These are phyloP conservation scores for Prochilodus magdalenae DNA, from an alignment of 2,113 vertebrate genomes.

Conservation along the genomic window DNA sequence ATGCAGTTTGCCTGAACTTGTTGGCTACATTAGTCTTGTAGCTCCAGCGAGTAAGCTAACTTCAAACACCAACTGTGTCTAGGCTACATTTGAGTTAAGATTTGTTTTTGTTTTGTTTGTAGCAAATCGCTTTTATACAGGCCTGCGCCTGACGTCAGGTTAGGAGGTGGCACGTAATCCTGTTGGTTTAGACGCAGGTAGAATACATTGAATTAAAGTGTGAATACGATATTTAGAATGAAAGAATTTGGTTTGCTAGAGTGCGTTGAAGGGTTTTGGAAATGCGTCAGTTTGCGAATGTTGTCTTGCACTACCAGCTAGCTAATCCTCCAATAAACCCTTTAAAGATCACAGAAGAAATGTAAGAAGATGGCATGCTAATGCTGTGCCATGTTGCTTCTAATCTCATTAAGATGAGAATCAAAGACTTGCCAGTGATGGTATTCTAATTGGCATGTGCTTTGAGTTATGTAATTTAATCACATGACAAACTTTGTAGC, in stretches of 20 bases:
- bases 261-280: conserved; percentile 20
- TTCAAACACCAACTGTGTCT: background rate
- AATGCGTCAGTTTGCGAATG: conserved; percentile 23
- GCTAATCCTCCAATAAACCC: conserved; percentile 55
- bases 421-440: conserved; percentile 47
- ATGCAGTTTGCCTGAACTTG: no score
- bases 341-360: conserved; percentile 47
- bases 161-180: background rate
- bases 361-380: conserved; percentile 51
- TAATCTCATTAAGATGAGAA: conserved; percentile 52
- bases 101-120: background rate
- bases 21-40: no score
- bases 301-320: conserved; percentile 48
- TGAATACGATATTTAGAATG: background rate
- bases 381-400: conserved; percentile 39
- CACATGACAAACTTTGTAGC: conserved; percentile 46
- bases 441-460: conserved; percentile 51
- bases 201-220: conserved; percentile 17
- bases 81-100: background rate
- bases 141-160: background rate
- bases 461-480: conserved; percentile 52
- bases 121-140: background rate
- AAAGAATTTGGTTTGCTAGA: conserved; percentile 10
- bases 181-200: conserved; percentile 11
- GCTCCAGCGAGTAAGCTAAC: background rate